Percentiles rank a stretch among this genome's conserved stretches.
Evolutionary conservation across 1,140 invertebrate species (phyloP).

Genomic region (Lycorma delicatula): DNA sequence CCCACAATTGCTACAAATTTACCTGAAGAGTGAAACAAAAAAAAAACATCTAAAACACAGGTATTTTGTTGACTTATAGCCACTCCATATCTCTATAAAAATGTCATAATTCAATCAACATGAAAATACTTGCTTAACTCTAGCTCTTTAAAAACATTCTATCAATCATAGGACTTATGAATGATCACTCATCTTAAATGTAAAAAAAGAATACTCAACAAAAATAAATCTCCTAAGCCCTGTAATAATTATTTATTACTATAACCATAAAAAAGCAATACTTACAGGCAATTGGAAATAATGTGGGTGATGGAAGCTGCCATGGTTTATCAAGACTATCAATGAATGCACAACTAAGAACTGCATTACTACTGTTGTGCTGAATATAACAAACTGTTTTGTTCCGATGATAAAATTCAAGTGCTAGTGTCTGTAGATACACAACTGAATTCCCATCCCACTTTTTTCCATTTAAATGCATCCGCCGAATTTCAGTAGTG

Average conservation of each 20-base stretch:
- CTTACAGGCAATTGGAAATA: constrained; percentile 49
- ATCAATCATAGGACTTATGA: too few species aligned
- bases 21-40: too few species aligned
- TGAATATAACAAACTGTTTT: constrained; percentile 43
- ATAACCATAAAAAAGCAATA: too few species aligned
- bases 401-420: constrained; percentile 49
- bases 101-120: background rate
- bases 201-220: background rate
- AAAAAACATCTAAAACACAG: too few species aligned
- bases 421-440: constrained; percentile 39
- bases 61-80: too few species aligned
- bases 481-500: constrained; percentile 42
- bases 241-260: background rate
- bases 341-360: constrained; percentile 49
- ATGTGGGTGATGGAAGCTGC: constrained; percentile 44
- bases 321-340: constrained; percentile 49
- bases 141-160: too few species aligned
- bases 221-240: background rate
- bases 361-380: constrained; percentile 35
- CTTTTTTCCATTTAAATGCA: constrained; percentile 44
- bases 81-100: background rate
- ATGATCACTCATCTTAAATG: background rate
- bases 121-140: too few species aligned
- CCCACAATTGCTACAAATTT: too few species aligned
- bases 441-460: constrained; percentile 39